Base-by-base conservation (phyloP, 2,888 invertebrate species). In the Plebejus anna region DNA sequence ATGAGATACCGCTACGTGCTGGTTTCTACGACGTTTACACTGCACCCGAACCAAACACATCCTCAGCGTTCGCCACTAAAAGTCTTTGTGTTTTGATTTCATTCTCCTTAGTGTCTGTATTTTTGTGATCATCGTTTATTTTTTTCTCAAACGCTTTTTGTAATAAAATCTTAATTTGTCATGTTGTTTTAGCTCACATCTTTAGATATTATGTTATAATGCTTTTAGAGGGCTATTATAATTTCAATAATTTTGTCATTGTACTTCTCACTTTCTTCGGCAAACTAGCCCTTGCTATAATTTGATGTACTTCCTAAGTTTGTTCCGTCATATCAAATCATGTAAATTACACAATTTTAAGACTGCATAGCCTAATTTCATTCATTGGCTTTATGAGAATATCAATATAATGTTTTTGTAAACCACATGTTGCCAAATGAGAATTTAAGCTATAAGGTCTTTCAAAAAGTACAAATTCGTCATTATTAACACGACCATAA, bases 1-100 rank as follows among this genome's bases (percentile, higher is more conserved):
- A 91, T 83, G 91, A 93, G 83, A 89, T 91, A 80, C 91, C 90
- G 73, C 83, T 89, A 77, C 90, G 89, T 81, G 91, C 92, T 80
- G 94, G 94, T 81, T 94, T 94, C 89, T 94, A 94, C 87, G 91
- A 94, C 82, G 92, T 94, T 78, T 94, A 90, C 84, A 92, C 91
- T 79, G 90, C 90, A 83, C 86, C 90, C 79, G 87, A 91, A 80
- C 85, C 90, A 80, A 83, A 82, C 77, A 83, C 84, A 81, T 88
- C 90, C 78, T 85, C 88, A 81, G 88, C 90, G 81, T 82, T 86
- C 79, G 83, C 83, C 83, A 85, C 84, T 81, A 84, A 82, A 78
- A 85, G 84, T 83, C 83, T 88, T 84, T 83, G 87, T 81, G 83
- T 89, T 83, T 83, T 88, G 81, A 87, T 88, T 82, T 83, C 86